Conservation (phyloP, 2,113 vertebrate genomes). For the Siniperca knerii region DNA sequence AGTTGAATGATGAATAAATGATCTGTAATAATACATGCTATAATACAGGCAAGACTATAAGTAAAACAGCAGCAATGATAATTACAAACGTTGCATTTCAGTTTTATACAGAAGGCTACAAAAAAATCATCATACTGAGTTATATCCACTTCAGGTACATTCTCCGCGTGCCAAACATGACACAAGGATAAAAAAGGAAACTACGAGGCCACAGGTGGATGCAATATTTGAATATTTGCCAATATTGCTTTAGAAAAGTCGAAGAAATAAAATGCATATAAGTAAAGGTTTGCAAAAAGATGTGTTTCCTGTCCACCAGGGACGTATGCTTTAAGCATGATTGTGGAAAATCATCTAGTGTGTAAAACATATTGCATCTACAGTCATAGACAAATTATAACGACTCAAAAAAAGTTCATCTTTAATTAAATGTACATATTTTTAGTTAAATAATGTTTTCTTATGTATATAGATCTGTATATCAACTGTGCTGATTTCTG, state of each 20-base stretch:
- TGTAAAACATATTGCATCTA: slow-evolving; percentile 4
- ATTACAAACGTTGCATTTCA: slow-evolving; percentile 41
- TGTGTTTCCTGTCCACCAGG: slow-evolving; percentile 1
- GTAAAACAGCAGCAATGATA: slow-evolving; percentile 22
- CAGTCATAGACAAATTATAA: slow-evolving; percentile 7
- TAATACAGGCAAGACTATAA: neutral
- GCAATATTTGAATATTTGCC: neutral
- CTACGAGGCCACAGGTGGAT: neutral
- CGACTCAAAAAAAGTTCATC: neutral
- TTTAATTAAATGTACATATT: neutral
- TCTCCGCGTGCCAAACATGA: slow-evolving; percentile 32
- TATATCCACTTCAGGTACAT: slow-evolving; percentile 24
- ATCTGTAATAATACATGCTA: slow-evolving; percentile 9
- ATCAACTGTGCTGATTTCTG: neutral
- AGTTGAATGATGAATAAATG: slow-evolving; percentile 17
- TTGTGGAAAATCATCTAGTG: neutral
- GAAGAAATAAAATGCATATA: slow-evolving; percentile 8
- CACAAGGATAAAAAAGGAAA: neutral
- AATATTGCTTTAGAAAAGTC: neutral
- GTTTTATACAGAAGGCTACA: slow-evolving; percentile 13
- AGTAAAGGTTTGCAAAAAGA: neutral
- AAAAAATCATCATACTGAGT: slow-evolving; percentile 23
- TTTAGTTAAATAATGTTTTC: neutral
- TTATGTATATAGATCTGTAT: neutral
- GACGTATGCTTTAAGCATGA: neutral